Evolutionary conservation across 2,113 vertebrate genomes (phyloP).

Genomic region (Malaclemys terrapin): DNA sequence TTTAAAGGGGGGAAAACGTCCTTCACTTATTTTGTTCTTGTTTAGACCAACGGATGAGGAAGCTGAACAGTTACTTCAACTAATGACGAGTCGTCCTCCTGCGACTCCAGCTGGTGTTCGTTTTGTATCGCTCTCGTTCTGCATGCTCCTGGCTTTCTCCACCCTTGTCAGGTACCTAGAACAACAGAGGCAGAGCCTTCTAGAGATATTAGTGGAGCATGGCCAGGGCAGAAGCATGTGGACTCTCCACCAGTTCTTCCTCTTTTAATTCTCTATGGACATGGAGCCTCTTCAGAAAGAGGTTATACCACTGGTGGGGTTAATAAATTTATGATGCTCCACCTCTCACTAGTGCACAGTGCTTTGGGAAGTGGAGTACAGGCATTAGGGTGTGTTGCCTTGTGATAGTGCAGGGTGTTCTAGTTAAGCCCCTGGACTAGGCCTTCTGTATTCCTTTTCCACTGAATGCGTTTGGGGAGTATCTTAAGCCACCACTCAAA

Average conservation of each 20-base stretch:
- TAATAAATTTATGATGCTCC: neutral
- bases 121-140: conserved; percentile 97
- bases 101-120: conserved; percentile 96
- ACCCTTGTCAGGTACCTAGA: conserved; percentile 92
- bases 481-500: too few species aligned
- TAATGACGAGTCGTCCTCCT: conserved; percentile 97
- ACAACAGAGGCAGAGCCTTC: fast-evolving
- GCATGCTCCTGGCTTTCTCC: conserved; percentile 96
- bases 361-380: neutral
- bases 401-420: neutral
- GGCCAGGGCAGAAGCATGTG: fast-evolving
- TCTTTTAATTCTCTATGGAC: neutral
- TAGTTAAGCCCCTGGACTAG: neutral
- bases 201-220: fast-evolving
- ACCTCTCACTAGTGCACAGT: neutral
- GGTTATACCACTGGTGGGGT: fast-evolving
- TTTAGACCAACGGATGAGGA: conserved; percentile 96
- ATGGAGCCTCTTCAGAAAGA: too few species aligned
- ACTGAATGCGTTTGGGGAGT: neutral
- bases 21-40: neutral
- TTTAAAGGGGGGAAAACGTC: neutral
- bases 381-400: neutral
- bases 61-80: conserved; percentile 93
- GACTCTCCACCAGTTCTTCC: neutral
- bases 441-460: neutral